Evolutionary conservation across 2,888 invertebrate species (phyloP).

Genomic region (Odontocerum albicorne): DNA sequence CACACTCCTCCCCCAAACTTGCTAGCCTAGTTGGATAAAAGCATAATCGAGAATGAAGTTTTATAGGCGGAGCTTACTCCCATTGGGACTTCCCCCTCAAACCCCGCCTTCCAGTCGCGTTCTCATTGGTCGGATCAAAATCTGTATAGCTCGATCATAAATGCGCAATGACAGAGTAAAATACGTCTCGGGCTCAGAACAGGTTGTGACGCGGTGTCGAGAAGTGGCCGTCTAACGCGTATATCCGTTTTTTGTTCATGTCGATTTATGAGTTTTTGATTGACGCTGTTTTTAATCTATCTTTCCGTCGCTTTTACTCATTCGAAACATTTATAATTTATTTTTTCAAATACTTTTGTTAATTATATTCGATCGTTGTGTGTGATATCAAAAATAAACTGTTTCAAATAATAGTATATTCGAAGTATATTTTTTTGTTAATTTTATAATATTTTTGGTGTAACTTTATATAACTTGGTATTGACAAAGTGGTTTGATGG

Average conservation of each 20-base stretch:
- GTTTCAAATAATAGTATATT: no score
- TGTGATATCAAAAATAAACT: no score
- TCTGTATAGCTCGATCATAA: not conserved
- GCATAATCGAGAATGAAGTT: no score
- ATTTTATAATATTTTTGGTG: no score
- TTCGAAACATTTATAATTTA: no score
- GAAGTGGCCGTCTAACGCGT: not conserved
- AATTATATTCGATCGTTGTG: no score
- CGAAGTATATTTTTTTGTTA: no score
- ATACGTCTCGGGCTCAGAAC: constrained; percentile 8
- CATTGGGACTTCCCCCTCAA: not conserved
- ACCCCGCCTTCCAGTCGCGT: constrained; percentile 1
- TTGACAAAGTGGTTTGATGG: constrained; percentile 22
- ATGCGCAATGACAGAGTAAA: constrained; percentile 7
- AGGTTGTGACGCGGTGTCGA: constrained; percentile 5
- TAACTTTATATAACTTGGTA: no score
- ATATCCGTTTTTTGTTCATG: not conserved
- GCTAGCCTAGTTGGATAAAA: not conserved
- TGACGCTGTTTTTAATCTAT: no score
- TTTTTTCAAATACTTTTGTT: no score
- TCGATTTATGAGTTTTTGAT: not conserved
- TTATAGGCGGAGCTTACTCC: not conserved
- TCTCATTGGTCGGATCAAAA: not conserved
- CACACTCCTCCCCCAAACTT: not conserved
- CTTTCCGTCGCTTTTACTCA: no score